These are phyloP conservation scores for Gambelia wislizenii DNA, from an alignment of 2,797 vertebrate genomes.

Conservation along the genomic window DNA sequence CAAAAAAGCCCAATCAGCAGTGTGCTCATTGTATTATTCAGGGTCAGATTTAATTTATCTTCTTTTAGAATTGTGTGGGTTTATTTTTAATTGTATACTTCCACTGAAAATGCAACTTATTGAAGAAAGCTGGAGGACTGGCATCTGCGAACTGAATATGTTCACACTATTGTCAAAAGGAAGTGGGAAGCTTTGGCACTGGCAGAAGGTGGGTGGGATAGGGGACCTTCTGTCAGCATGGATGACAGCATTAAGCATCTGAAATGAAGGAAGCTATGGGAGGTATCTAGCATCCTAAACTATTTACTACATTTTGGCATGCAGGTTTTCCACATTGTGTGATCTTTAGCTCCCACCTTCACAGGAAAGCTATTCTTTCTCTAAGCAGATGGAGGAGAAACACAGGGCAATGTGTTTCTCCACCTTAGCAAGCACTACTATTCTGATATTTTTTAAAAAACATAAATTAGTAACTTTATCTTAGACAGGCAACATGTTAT, in stretches of 20 bases:
- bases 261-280: constrained; percentile 1
- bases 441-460: background rate
- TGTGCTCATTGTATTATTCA: background rate
- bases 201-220: constrained; percentile 15
- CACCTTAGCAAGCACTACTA: background rate
- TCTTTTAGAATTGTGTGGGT: constrained; percentile 11
- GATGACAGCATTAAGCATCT: constrained; percentile 1
- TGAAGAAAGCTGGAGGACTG: background rate
- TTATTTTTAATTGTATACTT: background rate
- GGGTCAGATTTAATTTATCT: constrained; percentile 4
- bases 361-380: background rate
- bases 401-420: background rate
- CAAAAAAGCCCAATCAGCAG: constrained; percentile 4
- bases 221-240: constrained; percentile 5
- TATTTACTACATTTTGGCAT: background rate
- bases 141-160: background rate
- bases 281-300: background rate
- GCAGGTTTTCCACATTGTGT: background rate
- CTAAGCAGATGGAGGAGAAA: background rate
- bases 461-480: background rate
- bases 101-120: background rate
- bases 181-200: background rate
- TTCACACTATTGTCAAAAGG: background rate
- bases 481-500: background rate
- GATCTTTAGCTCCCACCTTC: constrained; percentile 5